These are phyloP conservation scores for Narcine bancroftii DNA, from an alignment of 2,113 vertebrate genomes.

Conservation along the genomic window DNA sequence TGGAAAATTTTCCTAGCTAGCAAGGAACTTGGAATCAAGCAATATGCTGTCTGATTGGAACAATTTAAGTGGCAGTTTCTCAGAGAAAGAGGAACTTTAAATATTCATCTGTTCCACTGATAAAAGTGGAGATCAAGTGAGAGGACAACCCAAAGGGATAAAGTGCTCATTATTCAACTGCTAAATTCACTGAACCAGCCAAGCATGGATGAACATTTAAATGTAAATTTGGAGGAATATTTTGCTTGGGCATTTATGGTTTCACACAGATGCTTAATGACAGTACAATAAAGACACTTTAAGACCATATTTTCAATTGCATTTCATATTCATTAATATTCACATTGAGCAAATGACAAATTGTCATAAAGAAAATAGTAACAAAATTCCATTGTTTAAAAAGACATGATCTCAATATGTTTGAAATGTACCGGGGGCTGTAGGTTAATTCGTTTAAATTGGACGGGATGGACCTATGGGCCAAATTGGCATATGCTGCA, in stretches of 20 bases:
- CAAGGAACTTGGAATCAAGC: not conserved
- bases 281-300: not conserved
- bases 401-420: not conserved
- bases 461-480: too few species aligned
- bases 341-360: not conserved
- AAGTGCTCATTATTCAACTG: slow-evolving; percentile 11
- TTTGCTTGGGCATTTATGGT: not conserved
- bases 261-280: not conserved
- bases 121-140: slow-evolving; percentile 10
- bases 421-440: too few species aligned
- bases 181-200: slow-evolving; percentile 15
- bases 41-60: not conserved
- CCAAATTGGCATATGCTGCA: too few species aligned
- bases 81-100: not conserved
- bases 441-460: too few species aligned
- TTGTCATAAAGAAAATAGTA: not conserved
- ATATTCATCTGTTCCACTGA: not conserved
- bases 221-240: slow-evolving; percentile 25
- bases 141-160: not conserved
- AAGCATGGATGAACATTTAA: slow-evolving; percentile 26
- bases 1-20: not conserved
- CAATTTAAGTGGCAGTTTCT: not conserved
- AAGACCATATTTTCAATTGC: slow-evolving; percentile 10
- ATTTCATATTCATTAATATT: slow-evolving; percentile 9
- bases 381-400: slow-evolving; percentile 3